phyloP scores from a whole-genome alignment of 2,113 vertebrate species.

The Callaeas wilsoni region DNA sequence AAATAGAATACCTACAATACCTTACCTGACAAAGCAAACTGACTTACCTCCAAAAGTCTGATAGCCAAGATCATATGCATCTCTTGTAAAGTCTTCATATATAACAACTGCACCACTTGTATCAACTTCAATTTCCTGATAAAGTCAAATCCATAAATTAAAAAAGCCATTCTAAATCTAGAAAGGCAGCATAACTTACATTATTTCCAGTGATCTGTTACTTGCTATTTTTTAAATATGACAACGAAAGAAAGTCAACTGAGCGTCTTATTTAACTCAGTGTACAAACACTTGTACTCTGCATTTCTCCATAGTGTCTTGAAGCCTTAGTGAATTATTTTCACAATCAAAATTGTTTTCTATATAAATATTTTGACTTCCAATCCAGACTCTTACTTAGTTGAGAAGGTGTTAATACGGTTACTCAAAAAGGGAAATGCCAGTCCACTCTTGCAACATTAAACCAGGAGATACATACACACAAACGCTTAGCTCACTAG shows the following conservation, averaged over 20 bases:
- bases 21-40: background rate
- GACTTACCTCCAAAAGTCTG: constrained; percentile 65
- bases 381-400: background rate
- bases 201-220: background rate
- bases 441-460: background rate
- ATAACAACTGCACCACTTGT: constrained; percentile 57
- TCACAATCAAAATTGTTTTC: background rate
- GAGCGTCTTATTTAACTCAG: background rate
- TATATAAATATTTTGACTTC: background rate
- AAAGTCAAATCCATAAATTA: background rate
- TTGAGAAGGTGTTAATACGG: background rate
- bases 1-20: background rate
- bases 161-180: background rate
- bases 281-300: background rate
- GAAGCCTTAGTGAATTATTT: background rate
- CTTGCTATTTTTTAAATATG: background rate
- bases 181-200: background rate
- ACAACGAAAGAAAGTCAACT: background rate
- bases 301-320: background rate
- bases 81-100: constrained; percentile 68
- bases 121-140: constrained; percentile 63
- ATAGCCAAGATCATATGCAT: constrained; percentile 62
- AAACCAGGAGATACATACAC: background rate
- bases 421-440: background rate
- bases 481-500: background rate